phyloP scores from a whole-genome alignment of 2,888 invertebrate species.

The Xestia ashworthii region DNA sequence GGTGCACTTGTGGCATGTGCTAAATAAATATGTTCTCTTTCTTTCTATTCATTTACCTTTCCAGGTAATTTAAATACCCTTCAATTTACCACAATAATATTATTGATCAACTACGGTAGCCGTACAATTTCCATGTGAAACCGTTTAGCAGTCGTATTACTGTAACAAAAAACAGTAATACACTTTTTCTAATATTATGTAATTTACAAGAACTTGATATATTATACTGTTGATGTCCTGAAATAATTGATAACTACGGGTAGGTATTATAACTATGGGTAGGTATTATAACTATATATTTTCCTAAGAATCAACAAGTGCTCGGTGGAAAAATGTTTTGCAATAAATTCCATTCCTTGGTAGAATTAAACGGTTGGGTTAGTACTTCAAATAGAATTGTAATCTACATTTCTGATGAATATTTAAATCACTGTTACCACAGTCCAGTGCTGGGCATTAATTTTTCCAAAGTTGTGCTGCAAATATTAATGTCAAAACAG shows the following conservation, averaged over 20 bases:
- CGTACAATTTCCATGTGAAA: not conserved
- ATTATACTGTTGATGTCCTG: not conserved
- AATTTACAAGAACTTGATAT: slow-evolving; percentile 1
- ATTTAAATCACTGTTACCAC: not conserved
- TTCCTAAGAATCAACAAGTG: not conserved
- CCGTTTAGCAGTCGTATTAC: not conserved
- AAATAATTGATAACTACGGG: not conserved
- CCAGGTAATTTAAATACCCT: not conserved
- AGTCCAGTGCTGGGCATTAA: not conserved
- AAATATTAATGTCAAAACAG: not conserved
- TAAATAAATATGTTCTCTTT: not conserved
- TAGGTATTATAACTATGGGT: no score
- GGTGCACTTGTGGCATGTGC: not conserved
- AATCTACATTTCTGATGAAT: not conserved
- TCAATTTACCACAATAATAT: not conserved
- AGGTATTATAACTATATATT: no score
- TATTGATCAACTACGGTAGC: not conserved
- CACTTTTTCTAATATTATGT: not conserved
- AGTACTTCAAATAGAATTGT: not conserved
- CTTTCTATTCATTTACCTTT: not conserved
- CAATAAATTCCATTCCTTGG: not conserved
- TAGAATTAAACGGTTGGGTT: not conserved
- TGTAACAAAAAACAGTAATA: not conserved
- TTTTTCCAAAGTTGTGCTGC: not conserved
- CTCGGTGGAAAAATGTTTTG: not conserved